Evolutionary conservation across 2,113 vertebrate species (phyloP).

Genomic region (Rhodinocichla rosea): DNA sequence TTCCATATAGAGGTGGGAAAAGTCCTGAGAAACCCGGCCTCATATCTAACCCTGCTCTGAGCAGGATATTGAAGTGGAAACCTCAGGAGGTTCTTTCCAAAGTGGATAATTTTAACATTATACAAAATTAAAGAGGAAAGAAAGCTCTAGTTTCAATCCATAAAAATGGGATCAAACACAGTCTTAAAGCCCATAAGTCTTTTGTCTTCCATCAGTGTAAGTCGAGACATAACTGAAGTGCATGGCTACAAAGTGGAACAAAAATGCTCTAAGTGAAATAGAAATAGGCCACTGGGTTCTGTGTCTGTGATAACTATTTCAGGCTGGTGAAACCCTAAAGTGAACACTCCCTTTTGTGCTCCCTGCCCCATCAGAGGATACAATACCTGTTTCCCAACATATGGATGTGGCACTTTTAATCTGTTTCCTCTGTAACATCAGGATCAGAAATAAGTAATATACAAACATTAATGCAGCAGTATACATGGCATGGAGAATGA

Average conservation of each 20-base stretch:
- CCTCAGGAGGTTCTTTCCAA: background rate
- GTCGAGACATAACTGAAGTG: background rate
- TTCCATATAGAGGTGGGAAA: background rate
- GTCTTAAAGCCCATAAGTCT: background rate
- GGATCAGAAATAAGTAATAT: background rate
- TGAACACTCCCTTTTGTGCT: background rate
- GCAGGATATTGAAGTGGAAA: background rate
- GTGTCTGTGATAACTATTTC: background rate
- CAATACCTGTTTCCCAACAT: background rate
- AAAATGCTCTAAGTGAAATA: background rate
- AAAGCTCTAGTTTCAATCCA: background rate
- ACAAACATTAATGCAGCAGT: background rate
- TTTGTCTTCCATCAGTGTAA: background rate
- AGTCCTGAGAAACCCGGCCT: background rate
- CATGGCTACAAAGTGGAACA: background rate
- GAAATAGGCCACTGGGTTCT: background rate
- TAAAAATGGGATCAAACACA: background rate
- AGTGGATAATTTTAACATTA: background rate
- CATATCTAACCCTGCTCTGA: background rate
- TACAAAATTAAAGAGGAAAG: background rate
- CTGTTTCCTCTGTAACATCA: fast-evolving
- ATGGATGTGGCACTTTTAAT: background rate
- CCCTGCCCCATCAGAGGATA: background rate
- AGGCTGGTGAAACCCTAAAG: background rate
- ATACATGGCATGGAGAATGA: background rate